Evolutionary conservation across 2,113 vertebrate species (phyloP).

Genomic region (Tyto alba): DNA sequence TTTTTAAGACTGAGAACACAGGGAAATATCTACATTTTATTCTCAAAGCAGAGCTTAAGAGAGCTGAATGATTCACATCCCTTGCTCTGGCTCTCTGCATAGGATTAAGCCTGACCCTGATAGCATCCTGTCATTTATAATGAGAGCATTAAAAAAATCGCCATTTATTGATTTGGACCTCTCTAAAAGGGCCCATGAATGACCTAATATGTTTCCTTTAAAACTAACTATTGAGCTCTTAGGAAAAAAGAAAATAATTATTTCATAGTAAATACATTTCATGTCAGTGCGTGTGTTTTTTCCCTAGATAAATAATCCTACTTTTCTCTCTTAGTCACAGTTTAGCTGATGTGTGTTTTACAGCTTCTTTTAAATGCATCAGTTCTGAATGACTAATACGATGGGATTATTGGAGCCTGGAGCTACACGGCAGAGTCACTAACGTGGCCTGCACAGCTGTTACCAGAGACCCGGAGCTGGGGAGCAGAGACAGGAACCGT

Average conservation of each 20-base stretch:
- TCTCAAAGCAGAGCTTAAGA: not conserved
- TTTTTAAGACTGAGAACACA: not conserved
- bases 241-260: not conserved
- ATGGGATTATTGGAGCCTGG: slow-evolving; percentile 5
- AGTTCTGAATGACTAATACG: not conserved
- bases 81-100: not conserved
- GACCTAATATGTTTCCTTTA: not conserved
- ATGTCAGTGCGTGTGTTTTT: not conserved
- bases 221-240: not conserved
- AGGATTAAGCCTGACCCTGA: slow-evolving; percentile 31
- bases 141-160: not conserved
- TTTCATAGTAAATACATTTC: not conserved
- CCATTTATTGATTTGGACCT: slow-evolving; percentile 31
- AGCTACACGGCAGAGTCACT: not conserved
- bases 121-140: slow-evolving; percentile 23
- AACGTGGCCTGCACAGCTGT: not conserved
- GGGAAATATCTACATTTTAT: not conserved
- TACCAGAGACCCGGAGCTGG: not conserved
- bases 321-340: not conserved
- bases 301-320: not conserved
- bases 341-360: slow-evolving; percentile 43
- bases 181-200: not conserved
- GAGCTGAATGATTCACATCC: not conserved
- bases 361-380: not conserved
- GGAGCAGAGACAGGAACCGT: not conserved